phyloP scores from a whole-genome alignment of 2,113 vertebrate genomes.

The Ailuropoda melanoleuca region DNA sequence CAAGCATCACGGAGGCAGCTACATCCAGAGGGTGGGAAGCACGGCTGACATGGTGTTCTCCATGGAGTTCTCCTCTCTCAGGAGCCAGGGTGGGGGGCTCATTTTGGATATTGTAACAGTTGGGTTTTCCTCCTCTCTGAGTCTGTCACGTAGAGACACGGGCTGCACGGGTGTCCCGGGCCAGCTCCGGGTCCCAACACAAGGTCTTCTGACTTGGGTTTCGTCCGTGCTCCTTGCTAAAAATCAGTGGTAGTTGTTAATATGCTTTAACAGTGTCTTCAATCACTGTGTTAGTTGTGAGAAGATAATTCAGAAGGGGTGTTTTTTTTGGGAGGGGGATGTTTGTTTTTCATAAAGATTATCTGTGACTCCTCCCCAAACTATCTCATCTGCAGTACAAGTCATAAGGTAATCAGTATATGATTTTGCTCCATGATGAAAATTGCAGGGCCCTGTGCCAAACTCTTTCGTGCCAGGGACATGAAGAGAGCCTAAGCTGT shows the following conservation, averaged over 20 bases:
- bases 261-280: not conserved
- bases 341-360: not conserved
- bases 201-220: not conserved
- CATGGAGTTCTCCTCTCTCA: no score
- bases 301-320: not conserved
- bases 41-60: not conserved
- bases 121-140: not conserved
- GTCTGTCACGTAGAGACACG: not conserved
- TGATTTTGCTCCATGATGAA: not conserved
- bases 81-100: not conserved
- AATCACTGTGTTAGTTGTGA: not conserved
- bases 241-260: not conserved
- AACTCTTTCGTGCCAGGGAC: not conserved
- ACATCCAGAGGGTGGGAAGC: not conserved
- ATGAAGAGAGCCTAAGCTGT: not conserved
- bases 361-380: not conserved
- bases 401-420: not conserved
- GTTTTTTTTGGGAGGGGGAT: not conserved
- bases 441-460: not conserved
- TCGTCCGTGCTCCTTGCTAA: not conserved
- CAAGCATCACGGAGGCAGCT: not conserved
- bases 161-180: not conserved
- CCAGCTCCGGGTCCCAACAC: not conserved
- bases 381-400: not conserved
- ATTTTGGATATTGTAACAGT: not conserved